A percentile compares a stretch with the other conserved stretches of the same genome.
Conservation (phyloP, 2,888 invertebrate species). For the Lasius fuliginosus region DNA sequence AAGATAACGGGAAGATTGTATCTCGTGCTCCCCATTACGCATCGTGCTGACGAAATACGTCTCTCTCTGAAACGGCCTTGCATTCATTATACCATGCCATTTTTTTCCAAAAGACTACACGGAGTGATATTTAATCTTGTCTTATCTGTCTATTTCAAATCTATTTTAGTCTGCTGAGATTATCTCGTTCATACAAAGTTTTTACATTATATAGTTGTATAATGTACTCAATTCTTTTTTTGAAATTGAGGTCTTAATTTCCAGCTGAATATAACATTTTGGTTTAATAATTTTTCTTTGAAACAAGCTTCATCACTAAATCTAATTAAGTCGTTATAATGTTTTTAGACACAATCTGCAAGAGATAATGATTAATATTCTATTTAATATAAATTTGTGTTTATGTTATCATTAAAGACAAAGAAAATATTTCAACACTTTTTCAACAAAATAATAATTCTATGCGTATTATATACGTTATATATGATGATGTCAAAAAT, state of each 20-base stretch:
- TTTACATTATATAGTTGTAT: not conserved
- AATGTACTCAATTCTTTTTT: constrained; percentile 1
- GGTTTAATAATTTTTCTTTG: not conserved
- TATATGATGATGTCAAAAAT: not conserved
- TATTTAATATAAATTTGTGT: not conserved
- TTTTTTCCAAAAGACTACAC: constrained; percentile 9
- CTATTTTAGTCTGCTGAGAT: constrained; percentile 16
- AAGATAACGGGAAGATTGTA: constrained; percentile 75
- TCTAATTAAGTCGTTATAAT: not conserved
- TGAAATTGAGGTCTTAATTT: not conserved
- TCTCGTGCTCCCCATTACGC: constrained; percentile 65
- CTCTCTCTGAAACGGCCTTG: constrained; percentile 47
- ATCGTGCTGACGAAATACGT: constrained; percentile 58
- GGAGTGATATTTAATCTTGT: constrained; percentile 42
- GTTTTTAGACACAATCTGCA: not conserved
- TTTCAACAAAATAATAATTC: not conserved
- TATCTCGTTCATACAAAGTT: constrained; percentile 4
- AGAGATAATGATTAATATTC: not conserved
- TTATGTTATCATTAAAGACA: not conserved
- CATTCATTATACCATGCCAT: constrained; percentile 40
- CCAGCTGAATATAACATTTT: not conserved
- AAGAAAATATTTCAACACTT: not conserved
- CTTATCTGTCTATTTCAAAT: constrained; percentile 29
- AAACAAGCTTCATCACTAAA: not conserved
- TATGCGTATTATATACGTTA: not conserved